Conservation (phyloP, 2,113 vertebrate genomes). For the Chrysochloris asiatica region DNA sequence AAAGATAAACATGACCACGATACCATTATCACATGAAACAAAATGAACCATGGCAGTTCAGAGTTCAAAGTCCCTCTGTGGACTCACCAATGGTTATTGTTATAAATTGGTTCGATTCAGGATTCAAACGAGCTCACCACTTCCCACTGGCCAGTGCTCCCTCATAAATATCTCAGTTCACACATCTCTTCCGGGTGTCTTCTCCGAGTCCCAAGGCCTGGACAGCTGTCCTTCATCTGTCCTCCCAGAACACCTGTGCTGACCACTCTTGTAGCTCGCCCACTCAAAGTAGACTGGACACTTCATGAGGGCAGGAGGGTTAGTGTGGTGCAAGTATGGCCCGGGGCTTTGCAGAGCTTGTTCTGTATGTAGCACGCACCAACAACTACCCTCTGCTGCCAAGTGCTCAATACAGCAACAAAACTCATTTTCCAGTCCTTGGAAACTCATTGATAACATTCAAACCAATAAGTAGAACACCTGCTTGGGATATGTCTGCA, state of each 20-base stretch:
- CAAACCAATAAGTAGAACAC: rapidly evolving
- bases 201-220: too few relatives aligned
- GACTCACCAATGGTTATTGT: not conserved
- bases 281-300: too few relatives aligned
- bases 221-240: not conserved
- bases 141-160: not conserved
- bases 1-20: not conserved
- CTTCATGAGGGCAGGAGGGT: not conserved
- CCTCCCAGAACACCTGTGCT: too few relatives aligned
- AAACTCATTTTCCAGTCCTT: not conserved
- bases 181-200: too few relatives aligned
- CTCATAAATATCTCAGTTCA: not conserved
- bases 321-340: rapidly evolving
- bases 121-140: not conserved
- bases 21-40: not conserved
- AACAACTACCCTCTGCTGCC: too few relatives aligned
- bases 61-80: too few relatives aligned
- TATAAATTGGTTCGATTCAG: not conserved
- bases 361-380: too few relatives aligned
- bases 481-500: not conserved
- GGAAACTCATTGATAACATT: not conserved
- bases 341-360: too few relatives aligned
- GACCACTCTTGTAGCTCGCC: not conserved
- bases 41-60: not conserved
- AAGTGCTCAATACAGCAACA: too few relatives aligned